Evolutionary conservation across 2,888 invertebrate species (phyloP).

Genomic region (Micoletzkya japonica): DNA sequence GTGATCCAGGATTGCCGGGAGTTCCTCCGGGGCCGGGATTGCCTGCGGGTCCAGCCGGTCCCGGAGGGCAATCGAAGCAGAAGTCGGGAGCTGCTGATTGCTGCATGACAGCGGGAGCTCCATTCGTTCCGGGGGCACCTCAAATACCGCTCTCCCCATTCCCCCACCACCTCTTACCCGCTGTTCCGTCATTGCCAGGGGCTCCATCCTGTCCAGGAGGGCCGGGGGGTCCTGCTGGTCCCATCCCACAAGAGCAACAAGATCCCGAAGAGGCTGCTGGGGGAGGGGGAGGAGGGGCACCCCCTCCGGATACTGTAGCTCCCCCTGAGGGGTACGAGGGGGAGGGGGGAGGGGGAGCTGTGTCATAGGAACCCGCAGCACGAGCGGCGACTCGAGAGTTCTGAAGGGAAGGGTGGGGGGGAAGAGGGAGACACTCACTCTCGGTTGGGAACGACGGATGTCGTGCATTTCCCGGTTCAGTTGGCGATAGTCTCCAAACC

Average conservation of each 20-base stretch:
- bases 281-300: no score
- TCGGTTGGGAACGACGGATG: neutral
- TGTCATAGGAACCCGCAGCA: slow-evolving; percentile 25
- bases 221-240: slow-evolving; percentile 17
- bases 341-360: slow-evolving; percentile 4
- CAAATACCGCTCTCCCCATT: neutral
- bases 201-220: slow-evolving; percentile 17
- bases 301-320: slow-evolving; percentile 13
- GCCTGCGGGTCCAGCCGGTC: slow-evolving; percentile 21
- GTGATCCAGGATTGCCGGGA: slow-evolving; percentile 13
- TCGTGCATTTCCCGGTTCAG: slow-evolving; percentile 1
- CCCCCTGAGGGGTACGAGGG: slow-evolving; percentile 3
- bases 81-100: slow-evolving; percentile 6
- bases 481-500: slow-evolving; percentile 22
- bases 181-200: slow-evolving; percentile 9
- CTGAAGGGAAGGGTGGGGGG: neutral
- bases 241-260: slow-evolving; percentile 12
- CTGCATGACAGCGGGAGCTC: neutral
- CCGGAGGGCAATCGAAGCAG: slow-evolving; percentile 22
- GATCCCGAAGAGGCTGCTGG: no score
- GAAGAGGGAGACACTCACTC: neutral
- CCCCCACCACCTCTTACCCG: neutral
- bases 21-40: neutral
- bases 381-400: slow-evolving; percentile 4
- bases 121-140: slow-evolving; percentile 6